These are phyloP conservation scores for Phenganax stokvisi DNA, from an alignment of 92 coral and sea anemone species.

Conservation along the genomic window DNA sequence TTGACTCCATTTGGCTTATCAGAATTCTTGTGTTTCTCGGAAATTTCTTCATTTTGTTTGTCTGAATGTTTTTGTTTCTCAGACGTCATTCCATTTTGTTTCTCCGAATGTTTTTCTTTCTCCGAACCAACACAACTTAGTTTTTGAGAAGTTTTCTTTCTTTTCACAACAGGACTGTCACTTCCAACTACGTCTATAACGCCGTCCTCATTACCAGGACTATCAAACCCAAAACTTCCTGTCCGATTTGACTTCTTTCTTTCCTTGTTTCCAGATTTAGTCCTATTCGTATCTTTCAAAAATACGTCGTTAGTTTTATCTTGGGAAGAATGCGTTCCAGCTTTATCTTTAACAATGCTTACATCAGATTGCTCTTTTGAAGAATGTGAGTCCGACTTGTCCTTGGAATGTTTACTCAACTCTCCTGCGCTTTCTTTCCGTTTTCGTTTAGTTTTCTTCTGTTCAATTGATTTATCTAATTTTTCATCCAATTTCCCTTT, in stretches of 20 bases:
- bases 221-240: constrained; percentile 2
- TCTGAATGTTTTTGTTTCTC: constrained; percentile 15
- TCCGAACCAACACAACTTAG: not conserved
- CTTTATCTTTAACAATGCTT: constrained; percentile 47
- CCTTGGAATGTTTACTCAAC: constrained; percentile 5
- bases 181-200: constrained; percentile 63
- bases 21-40: not conserved
- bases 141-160: constrained; percentile 4
- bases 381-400: constrained; percentile 8
- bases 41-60: no score
- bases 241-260: constrained; percentile 37
- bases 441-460: constrained; percentile 24
- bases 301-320: constrained; percentile 29
- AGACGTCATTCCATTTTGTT: constrained; percentile 3
- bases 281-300: constrained; percentile 41
- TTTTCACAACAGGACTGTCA: constrained; percentile 46
- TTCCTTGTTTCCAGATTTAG: constrained; percentile 24
- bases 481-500: constrained; percentile 28
- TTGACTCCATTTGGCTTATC: constrained; percentile 22
- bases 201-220: constrained; percentile 58
- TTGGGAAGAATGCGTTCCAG: constrained; percentile 18
- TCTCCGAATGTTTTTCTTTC: not conserved
- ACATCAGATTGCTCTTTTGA: constrained; percentile 8
- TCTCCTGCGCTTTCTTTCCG: constrained; percentile 31
- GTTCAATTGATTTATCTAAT: constrained; percentile 26